A percentile compares a stretch with the other conserved stretches of the same genome.
Evolutionary conservation across 1,140 invertebrate species (phyloP).

Genomic region (Coenobita brevimanus): DNA sequence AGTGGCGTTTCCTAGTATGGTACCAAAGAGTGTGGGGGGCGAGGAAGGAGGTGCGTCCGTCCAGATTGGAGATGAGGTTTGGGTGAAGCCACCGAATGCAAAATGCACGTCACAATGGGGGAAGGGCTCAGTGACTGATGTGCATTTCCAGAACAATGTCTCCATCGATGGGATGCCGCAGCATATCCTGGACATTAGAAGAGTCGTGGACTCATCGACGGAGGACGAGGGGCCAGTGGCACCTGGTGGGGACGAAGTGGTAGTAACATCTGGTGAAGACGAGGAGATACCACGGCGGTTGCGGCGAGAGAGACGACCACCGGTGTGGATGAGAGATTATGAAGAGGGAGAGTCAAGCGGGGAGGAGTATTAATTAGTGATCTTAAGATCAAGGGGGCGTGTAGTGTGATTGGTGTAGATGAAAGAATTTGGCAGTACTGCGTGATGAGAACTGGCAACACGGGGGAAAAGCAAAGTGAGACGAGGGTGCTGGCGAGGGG

Average conservation of each 20-base stretch:
- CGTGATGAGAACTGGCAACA: no score
- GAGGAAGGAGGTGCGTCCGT: not conserved
- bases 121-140: not conserved
- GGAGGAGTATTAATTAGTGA: no score
- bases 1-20: not conserved
- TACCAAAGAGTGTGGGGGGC: not conserved
- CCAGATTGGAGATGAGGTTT: not conserved
- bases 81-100: not conserved
- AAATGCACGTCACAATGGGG: not conserved
- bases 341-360: no score
- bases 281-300: not conserved
- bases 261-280: not conserved
- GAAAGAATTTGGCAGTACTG: no score
- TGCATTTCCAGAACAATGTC: not conserved
- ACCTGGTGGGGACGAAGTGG: not conserved
- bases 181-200: not conserved
- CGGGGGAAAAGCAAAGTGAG: no score
- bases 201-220: no score
- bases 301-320: not conserved
- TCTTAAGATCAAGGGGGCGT: no score
- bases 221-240: no score
- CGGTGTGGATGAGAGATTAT: no score
- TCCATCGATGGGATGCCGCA: not conserved
- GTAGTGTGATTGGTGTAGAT: no score
- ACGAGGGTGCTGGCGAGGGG: no score